These are phyloP conservation scores for Arion vulgaris DNA, from an alignment of 1,140 invertebrate genomes.

Conservation along the genomic window DNA sequence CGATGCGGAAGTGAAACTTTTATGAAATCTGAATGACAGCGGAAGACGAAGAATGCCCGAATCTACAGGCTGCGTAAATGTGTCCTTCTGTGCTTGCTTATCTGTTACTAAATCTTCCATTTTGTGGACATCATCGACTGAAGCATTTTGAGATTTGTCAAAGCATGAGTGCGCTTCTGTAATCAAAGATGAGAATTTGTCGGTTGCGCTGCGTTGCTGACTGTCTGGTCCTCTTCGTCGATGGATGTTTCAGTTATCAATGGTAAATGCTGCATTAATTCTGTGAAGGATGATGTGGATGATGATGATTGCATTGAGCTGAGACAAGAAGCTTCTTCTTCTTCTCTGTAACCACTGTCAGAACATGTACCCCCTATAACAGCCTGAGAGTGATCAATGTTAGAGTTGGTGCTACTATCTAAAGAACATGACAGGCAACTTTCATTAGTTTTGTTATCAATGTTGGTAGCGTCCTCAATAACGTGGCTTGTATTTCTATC, in stretches of 20 bases:
- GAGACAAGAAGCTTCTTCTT: background rate
- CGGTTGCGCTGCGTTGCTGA: background rate
- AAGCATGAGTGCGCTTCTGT: background rate
- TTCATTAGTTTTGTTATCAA: background rate
- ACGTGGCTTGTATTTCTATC: background rate
- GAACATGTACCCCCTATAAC: too few species aligned
- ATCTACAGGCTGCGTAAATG: background rate
- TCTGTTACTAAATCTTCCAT: background rate
- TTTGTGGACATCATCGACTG: background rate
- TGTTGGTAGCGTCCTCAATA: background rate
- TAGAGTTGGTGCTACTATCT: background rate
- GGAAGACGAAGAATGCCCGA: constrained; percentile 22
- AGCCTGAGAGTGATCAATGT: too few species aligned
- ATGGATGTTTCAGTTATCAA: constrained; percentile 5
- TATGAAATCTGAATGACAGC: constrained; percentile 21
- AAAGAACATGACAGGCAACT: background rate
- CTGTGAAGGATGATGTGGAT: background rate
- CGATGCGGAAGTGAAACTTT: background rate
- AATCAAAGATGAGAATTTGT: background rate
- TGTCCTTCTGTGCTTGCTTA: background rate
- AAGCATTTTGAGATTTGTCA: constrained; percentile 28
- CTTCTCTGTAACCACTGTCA: too few species aligned
- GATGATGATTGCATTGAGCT: background rate
- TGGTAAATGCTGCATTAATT: background rate
- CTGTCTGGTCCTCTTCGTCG: background rate